These are phyloP conservation scores for Cephus sareptanus DNA, from an alignment of 2,888 invertebrate species.

Conservation along the genomic window DNA sequence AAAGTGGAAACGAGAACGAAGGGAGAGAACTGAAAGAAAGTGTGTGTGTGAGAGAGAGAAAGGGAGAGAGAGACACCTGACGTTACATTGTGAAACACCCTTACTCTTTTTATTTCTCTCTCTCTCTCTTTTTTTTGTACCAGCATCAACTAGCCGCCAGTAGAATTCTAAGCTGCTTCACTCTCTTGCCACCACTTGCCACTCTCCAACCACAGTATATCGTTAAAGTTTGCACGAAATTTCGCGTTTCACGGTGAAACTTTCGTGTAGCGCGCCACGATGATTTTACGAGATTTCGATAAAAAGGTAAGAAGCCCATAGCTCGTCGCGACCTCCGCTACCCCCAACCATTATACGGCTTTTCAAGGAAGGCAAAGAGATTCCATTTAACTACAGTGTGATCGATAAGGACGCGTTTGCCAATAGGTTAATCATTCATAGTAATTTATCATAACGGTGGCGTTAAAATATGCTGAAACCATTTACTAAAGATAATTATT, in stretches of 20 bases:
- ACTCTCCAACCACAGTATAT: neutral
- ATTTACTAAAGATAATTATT: neutral
- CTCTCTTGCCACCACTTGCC: neutral
- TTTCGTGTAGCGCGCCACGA: neutral
- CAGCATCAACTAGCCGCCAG: neutral
- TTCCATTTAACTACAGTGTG: neutral
- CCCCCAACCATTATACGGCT: neutral
- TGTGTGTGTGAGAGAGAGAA: neutral
- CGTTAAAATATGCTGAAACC: neutral
- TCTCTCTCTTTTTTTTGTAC: neutral
- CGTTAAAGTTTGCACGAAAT: neutral
- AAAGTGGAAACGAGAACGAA: constrained; percentile 1
- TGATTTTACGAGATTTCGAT: neutral
- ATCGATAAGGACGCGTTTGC: neutral
- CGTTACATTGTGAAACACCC: neutral
- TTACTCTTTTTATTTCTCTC: neutral
- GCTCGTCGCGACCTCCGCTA: neutral
- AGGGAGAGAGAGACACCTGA: neutral
- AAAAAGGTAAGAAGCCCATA: neutral
- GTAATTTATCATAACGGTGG: neutral
- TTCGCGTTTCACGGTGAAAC: neutral
- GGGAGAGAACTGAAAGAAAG: neutral
- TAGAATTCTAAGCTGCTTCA: neutral
- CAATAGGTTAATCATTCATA: neutral
- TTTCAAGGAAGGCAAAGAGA: neutral